phyloP scores from a whole-genome alignment of 1,140 invertebrate genomes.

The Scaptomyza montana region DNA sequence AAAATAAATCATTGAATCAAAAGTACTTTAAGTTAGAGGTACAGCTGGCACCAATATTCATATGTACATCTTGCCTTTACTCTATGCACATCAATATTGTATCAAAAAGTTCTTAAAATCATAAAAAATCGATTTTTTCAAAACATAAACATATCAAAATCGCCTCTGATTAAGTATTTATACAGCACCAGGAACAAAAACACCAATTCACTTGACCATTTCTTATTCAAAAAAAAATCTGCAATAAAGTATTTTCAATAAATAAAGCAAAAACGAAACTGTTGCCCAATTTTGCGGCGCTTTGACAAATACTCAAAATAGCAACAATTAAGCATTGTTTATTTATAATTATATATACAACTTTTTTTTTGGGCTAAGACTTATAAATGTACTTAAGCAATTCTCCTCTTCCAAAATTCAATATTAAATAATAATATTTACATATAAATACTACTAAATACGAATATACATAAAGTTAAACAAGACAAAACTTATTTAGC shows the following conservation, averaged over 20 bases:
- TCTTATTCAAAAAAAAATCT: not conserved
- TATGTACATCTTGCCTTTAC: slow-evolving; percentile 4
- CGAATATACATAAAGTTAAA: slow-evolving; percentile 10
- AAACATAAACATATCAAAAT: slow-evolving; percentile 67
- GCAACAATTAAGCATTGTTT: slow-evolving; percentile 8
- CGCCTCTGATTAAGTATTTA: slow-evolving; percentile 56
- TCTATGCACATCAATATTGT: slow-evolving; percentile 2
- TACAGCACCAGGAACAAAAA: slow-evolving; percentile 1
- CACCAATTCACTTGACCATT: not conserved
- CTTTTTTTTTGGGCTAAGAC: slow-evolving; percentile 15
- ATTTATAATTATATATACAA: slow-evolving; percentile 17
- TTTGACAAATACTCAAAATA: slow-evolving; percentile 34
- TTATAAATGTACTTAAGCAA: slow-evolving; percentile 36
- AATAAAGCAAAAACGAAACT: slow-evolving; percentile 7
- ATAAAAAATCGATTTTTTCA: slow-evolving; percentile 11
- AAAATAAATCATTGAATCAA: slow-evolving; percentile 19
- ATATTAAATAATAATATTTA: slow-evolving; percentile 24
- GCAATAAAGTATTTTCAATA: not conserved
- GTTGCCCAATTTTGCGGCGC: slow-evolving; percentile 39
- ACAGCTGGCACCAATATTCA: not conserved
- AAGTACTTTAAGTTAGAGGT: not conserved
- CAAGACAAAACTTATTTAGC: slow-evolving; percentile 39
- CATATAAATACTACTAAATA: slow-evolving; percentile 24
- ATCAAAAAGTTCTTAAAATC: slow-evolving; percentile 17
- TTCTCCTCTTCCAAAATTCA: slow-evolving; percentile 26